Percentiles rank a stretch among this genome's conserved stretches.
Conservation (phyloP, 2,888 invertebrate species). For the Dicycla oo region DNA sequence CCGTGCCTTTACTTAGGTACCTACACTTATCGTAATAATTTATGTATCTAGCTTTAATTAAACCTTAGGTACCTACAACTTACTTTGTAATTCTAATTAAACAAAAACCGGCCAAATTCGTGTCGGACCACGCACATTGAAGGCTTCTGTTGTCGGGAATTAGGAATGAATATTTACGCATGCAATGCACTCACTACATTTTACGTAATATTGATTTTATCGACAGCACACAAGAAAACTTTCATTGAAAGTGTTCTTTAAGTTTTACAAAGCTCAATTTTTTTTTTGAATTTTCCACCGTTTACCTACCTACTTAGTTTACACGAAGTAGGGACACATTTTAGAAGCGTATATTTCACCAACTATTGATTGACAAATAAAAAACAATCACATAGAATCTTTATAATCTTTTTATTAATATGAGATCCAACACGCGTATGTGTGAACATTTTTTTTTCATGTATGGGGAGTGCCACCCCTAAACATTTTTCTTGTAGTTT, state of each 20-base stretch:
- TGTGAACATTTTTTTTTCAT: too few relatives aligned
- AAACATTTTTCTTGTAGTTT: background rate
- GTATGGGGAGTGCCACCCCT: too few relatives aligned
- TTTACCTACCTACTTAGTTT: background rate
- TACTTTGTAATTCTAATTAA: too few relatives aligned
- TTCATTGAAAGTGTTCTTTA: background rate
- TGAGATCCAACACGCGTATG: too few relatives aligned
- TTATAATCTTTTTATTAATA: too few relatives aligned
- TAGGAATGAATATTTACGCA: background rate
- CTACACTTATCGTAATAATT: too few relatives aligned
- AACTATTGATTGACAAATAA: too few relatives aligned
- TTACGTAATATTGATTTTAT: background rate
- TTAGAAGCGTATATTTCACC: background rate
- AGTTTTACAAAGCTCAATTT: background rate
- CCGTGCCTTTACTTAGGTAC: too few relatives aligned
- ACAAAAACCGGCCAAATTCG: background rate
- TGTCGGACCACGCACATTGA: background rate
- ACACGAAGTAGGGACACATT: background rate
- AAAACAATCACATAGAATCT: too few relatives aligned
- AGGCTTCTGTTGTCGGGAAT: background rate
- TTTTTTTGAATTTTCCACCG: background rate
- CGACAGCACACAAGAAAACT: background rate
- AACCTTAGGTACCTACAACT: too few relatives aligned
- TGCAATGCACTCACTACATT: background rate
- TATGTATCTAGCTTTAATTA: too few relatives aligned